Evolutionary conservation across 2,888 invertebrate species (phyloP), one percentile per base, ranked within the genome.

Genomic region (Synanthedon formicaeformis): DNA sequence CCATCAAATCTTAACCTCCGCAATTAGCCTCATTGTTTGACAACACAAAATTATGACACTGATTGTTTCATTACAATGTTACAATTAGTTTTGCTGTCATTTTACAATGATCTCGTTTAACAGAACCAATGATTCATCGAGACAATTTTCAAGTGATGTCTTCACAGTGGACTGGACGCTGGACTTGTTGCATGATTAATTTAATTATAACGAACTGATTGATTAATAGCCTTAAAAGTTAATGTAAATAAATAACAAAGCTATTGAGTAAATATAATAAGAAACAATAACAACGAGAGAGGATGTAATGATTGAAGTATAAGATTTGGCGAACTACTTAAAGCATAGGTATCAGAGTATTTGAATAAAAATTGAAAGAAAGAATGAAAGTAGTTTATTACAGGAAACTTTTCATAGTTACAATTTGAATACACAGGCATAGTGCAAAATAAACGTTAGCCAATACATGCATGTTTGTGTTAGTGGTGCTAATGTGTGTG

Each of bases 401-500:
- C 23, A 23, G 4, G 5, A 23, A 23, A 23, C 23, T 23, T 23
- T 23, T 23, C 23, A 23, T 23, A 23, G 57, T 59, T 54, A 56
- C 52, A 56, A 23, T 5, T 23, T 23, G 23, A 23, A 56, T 60
- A 59, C 48, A 51, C 6, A 45, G 14, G 6, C 45, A 14, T 54
- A 54, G 59, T 67, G 66, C 57, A 58, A 65, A 63, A 52, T 54
- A 52, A 50, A 53, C 52, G 14, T 51, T 48, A 52, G 12, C 50
- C 52, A 52, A 52, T 18, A 49, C 23, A 10, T 52, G 55, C 57
- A 55, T 55, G 57, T 52, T 53, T 52, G 51, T 53, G 51, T 27
- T 40, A 71, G 74, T 81, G 79, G 84, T 81, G 78, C 81, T 85
- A 84, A 84, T 83, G 74, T 80, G 63, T 81, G 74, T 79, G 76